Evolutionary conservation across 1,140 invertebrate species (phyloP), one percentile per base, ranked within the genome.

Genomic region (Patella vulgata): DNA sequence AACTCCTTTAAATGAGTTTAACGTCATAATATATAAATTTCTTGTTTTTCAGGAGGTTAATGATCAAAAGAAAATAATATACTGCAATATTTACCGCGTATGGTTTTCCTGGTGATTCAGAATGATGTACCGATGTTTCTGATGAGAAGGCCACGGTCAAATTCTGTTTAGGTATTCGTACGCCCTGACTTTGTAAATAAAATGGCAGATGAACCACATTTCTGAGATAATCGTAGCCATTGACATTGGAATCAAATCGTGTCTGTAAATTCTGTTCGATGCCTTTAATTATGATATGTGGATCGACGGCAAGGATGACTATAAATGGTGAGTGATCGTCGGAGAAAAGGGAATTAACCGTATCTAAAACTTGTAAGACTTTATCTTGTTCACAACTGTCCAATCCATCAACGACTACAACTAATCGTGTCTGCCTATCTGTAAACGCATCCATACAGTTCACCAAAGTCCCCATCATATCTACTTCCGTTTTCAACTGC

Each of bases 321-420:
- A 98, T 93, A 84, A 98, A 98, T 0, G 95, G 95, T 60, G 92
- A 91, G 77, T 91, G 90, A 9, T 92, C 89, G 80, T 97, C 92
- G 30, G 93, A 94, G 82, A 99, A 97, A 30, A 99, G 85, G 21
- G 96, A 91, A 84, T 98, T 93, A 36, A 99, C 92, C 3, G 95
- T 94, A 86, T 98, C 97, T 23, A 99, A 66, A 1, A 83, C 80
- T 64, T 83, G 78, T 6, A 98, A 85, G 19, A 98, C 96, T 84
- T 97, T 95, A 75, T 97, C 95, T 80, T 98, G 96, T 81, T 99
- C 97, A 79, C 96, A 98, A 78, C 93, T 97, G 84, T 99, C 97
- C 66, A 99, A 83, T 1, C 97, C 97, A 86, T 99, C 97, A 27
- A 99, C 93, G 39, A 99, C 91, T 6, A 98, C 91, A 1, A 99